These are phyloP conservation scores for Premnoplex brunnescens DNA, from an alignment of 2,797 vertebrate genomes.

Conservation along the genomic window DNA sequence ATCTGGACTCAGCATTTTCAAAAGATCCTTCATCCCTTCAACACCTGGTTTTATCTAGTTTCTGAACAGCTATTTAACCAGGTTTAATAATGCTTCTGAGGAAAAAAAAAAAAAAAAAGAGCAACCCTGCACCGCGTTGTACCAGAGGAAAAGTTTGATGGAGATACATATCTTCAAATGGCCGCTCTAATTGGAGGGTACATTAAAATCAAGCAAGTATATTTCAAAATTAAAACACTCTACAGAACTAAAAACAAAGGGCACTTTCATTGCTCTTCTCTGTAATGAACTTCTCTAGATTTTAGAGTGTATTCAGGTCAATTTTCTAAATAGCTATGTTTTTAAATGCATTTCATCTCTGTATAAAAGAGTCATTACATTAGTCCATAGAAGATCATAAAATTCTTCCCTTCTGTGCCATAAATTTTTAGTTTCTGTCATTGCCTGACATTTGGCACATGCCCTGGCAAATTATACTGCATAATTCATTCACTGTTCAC, in stretches of 20 bases:
- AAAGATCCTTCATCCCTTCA: neutral
- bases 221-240: slow-evolving; percentile 17
- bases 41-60: neutral
- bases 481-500: slow-evolving; percentile 48
- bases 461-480: neutral
- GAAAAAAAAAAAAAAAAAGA: neutral
- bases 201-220: neutral
- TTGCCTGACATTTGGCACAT: slow-evolving; percentile 11
- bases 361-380: slow-evolving; percentile 51
- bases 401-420: slow-evolving; percentile 39
- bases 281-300: slow-evolving; percentile 18
- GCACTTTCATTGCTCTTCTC: slow-evolving; percentile 3
- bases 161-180: neutral
- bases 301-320: slow-evolving; percentile 17
- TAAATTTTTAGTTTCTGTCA: slow-evolving; percentile 54
- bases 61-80: neutral
- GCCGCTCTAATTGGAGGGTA: neutral
- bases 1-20: neutral
- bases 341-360: slow-evolving; percentile 45
- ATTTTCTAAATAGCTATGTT: slow-evolving; percentile 43
- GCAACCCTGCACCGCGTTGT: neutral
- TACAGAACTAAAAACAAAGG: neutral
- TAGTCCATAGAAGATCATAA: slow-evolving; percentile 48
- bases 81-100: neutral
- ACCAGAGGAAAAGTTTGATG: neutral